phyloP scores from a whole-genome alignment of 2,888 invertebrate genomes.

The Apamea monoglypha region DNA sequence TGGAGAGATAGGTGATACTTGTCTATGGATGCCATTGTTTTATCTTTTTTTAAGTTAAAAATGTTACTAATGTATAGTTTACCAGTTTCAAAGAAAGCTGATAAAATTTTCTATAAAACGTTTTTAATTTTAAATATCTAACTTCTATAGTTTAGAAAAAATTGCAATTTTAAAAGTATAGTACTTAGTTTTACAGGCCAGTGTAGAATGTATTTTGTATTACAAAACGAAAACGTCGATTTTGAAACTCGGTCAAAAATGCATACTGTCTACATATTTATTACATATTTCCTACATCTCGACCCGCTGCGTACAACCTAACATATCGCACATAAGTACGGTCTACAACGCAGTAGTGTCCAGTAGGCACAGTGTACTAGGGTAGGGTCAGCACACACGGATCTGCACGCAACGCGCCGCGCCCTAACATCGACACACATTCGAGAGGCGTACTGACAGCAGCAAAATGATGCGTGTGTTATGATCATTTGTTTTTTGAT shows the following conservation, averaged over 20 bases:
- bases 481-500: background rate
- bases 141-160: no score
- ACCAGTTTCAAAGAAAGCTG: no score
- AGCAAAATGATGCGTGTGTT: constrained; percentile 30
- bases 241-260: background rate
- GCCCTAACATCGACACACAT: constrained; percentile 75
- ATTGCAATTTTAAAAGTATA: no score
- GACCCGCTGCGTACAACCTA: background rate
- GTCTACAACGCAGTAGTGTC: constrained; percentile 22
- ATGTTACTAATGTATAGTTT: no score
- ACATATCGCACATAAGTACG: background rate
- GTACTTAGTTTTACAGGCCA: no score
- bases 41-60: no score
- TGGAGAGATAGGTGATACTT: no score
- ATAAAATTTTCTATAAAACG: no score
- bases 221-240: background rate
- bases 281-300: background rate
- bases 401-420: constrained; percentile 79
- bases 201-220: no score
- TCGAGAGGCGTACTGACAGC: constrained; percentile 63
- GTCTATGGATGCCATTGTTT: no score
- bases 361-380: background rate
- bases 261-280: no score
- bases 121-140: no score
- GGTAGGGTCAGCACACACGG: constrained; percentile 76